phyloP scores from a whole-genome alignment of 2,888 invertebrate genomes.

The Pammene fasciana region DNA sequence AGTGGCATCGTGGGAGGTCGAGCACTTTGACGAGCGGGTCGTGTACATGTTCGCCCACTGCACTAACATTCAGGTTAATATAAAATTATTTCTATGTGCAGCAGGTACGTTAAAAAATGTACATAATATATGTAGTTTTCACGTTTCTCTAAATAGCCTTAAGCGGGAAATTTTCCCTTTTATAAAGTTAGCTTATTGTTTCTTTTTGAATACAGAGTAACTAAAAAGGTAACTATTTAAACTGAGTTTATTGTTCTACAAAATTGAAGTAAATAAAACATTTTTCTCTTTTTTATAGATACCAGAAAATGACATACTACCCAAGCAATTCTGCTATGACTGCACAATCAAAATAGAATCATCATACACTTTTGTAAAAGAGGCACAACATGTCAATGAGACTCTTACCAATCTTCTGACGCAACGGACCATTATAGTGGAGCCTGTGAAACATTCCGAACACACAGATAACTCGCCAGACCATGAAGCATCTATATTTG shows the following conservation, averaged over 20 bases:
- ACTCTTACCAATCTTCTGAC: slow-evolving; percentile 65
- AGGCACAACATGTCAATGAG: slow-evolving; percentile 67
- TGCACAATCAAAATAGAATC: slow-evolving; percentile 78
- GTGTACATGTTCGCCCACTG: slow-evolving; percentile 74
- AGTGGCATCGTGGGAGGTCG: slow-evolving; percentile 66
- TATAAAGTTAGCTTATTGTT: no score
- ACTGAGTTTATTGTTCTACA: no score
- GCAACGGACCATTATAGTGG: slow-evolving; percentile 63
- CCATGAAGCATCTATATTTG: neutral
- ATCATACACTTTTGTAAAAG: slow-evolving; percentile 75
- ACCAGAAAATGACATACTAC: slow-evolving; percentile 69
- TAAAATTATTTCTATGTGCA: no score
- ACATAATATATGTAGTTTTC: no score
- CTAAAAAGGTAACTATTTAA: no score
- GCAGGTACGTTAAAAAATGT: no score
- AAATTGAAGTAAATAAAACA: no score
- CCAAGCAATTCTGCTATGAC: slow-evolving; percentile 77
- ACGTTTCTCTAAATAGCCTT: no score
- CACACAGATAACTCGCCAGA: neutral
- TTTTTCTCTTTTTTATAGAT: slow-evolving; percentile 55
- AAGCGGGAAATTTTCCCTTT: no score
- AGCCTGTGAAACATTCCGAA: slow-evolving; percentile 52
- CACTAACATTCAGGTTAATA: slow-evolving; percentile 64
- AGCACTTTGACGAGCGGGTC: slow-evolving; percentile 58
- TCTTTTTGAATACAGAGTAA: no score